Evolutionary conservation across 2,888 invertebrate genomes (phyloP).

Genomic region (Drosophila mercatorum): DNA sequence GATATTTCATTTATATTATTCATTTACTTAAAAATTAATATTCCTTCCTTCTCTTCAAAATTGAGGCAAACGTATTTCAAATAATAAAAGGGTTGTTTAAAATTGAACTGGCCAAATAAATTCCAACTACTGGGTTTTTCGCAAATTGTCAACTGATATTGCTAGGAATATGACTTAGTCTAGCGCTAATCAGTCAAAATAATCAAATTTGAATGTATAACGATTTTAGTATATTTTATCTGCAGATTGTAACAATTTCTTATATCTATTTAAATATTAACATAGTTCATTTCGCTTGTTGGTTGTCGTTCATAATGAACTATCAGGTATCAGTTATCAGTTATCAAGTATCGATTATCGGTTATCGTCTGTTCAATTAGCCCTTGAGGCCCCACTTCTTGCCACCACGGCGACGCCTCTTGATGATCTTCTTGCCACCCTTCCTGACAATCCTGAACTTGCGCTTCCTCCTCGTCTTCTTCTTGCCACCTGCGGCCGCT

Average conservation of each 20-base stretch:
- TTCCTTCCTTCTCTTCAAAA: too few species aligned
- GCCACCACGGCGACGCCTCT: not conserved
- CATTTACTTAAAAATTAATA: too few species aligned
- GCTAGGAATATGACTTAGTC: too few species aligned
- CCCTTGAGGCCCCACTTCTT: not conserved
- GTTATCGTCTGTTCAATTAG: not conserved
- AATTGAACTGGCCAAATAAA: too few species aligned
- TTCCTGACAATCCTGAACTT: not conserved
- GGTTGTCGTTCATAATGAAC: not conserved
- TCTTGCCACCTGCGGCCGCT: conserved; percentile 1
- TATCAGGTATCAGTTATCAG: not conserved
- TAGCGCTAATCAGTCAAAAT: too few species aligned
- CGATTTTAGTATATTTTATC: not conserved
- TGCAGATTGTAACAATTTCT: conserved; percentile 1
- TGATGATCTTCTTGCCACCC: not conserved
- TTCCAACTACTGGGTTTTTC: too few species aligned
- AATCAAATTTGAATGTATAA: too few species aligned
- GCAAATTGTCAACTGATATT: too few species aligned
- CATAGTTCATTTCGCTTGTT: not conserved
- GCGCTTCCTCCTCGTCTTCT: not conserved
- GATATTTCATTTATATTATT: too few species aligned
- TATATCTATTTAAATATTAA: not conserved
- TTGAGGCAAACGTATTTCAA: too few species aligned
- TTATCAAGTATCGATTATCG: too few species aligned
- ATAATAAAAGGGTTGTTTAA: too few species aligned